Percentiles rank a stretch among this genome's conserved stretches.
These are phyloP conservation scores for Rhabdomys pumilio DNA, from an alignment of 2,797 vertebrate species.

Conservation along the genomic window DNA sequence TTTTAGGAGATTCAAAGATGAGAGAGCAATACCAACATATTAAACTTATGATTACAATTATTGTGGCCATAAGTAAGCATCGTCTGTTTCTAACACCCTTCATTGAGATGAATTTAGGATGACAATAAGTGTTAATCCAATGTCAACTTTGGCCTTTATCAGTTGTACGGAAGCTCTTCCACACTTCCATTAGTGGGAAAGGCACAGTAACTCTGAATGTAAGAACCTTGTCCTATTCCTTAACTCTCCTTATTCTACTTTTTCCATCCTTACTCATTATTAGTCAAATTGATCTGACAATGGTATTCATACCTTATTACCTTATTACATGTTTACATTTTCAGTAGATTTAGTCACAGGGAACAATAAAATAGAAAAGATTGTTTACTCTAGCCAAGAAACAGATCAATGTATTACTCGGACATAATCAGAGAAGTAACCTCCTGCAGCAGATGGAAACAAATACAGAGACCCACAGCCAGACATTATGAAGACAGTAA, in stretches of 20 bases:
- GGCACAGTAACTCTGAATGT: too few species aligned
- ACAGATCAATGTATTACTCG: neutral
- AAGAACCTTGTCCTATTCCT: neutral
- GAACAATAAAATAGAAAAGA: neutral
- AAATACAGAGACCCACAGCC: neutral
- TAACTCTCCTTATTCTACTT: neutral
- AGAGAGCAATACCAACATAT: neutral
- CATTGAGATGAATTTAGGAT: neutral
- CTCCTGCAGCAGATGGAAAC: neutral
- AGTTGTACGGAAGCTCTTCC: neutral
- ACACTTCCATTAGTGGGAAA: neutral
- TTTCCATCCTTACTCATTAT: neutral
- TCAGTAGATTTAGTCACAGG: neutral
- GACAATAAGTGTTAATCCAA: neutral
- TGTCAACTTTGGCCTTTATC: neutral
- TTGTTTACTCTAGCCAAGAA: neutral
- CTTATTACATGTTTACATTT: neutral
- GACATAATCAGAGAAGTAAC: neutral
- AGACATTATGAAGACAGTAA: neutral
- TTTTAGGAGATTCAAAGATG: neutral
- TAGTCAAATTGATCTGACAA: neutral
- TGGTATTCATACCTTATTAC: neutral
- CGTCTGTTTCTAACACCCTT: neutral
- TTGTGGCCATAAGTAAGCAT: neutral
- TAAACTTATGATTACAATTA: neutral